Conservation (phyloP, 2,888 invertebrate genomes). For the Pilophorus perplexus region DNA sequence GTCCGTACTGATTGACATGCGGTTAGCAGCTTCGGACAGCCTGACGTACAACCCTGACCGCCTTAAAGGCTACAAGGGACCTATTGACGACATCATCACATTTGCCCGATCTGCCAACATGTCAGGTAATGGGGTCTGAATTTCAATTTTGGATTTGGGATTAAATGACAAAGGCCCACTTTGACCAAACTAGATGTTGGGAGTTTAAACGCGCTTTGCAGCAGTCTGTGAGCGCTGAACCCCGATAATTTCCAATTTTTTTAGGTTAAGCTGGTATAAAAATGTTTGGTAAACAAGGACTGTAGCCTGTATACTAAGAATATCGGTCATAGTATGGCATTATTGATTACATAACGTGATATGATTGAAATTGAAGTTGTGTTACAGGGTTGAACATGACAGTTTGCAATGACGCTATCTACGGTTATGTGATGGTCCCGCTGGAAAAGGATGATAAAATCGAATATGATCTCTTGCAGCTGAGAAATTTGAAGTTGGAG, state of each 20-base stretch:
- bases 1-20: constrained; percentile 76
- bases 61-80: constrained; percentile 65
- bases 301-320: too few species aligned
- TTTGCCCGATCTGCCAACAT: constrained; percentile 81
- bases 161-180: too few species aligned
- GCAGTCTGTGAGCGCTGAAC: too few species aligned
- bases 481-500: constrained; percentile 73
- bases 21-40: constrained; percentile 57
- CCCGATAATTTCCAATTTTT: too few species aligned
- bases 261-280: too few species aligned
- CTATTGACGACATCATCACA: constrained; percentile 86
- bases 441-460: constrained; percentile 67
- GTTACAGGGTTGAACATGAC: constrained; percentile 61
- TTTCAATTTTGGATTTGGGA: neutral
- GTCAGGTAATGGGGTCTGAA: constrained; percentile 54
- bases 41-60: constrained; percentile 73
- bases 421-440: constrained; percentile 81
- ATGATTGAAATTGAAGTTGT: neutral
- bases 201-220: too few species aligned
- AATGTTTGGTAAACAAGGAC: too few species aligned
- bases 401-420: constrained; percentile 76
- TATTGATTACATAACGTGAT: too few species aligned
- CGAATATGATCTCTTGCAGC: constrained; percentile 65
- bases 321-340: too few species aligned
- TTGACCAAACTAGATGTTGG: too few species aligned